Conservation (phyloP, 2,888 invertebrate genomes). For the Vannuccia rotundouncinata region DNA sequence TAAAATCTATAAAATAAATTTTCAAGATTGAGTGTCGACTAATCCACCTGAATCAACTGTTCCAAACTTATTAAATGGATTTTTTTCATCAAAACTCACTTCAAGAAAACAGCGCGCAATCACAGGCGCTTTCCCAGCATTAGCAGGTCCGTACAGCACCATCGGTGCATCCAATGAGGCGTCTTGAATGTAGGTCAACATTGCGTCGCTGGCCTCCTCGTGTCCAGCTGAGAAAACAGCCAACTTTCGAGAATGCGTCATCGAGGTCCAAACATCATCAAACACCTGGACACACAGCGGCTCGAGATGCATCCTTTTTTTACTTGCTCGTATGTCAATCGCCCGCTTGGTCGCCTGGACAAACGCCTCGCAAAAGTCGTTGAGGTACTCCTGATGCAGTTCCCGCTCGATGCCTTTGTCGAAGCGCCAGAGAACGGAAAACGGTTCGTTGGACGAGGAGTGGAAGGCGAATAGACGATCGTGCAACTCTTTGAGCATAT, state of each 20-base stretch:
- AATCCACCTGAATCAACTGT: too few relatives aligned
- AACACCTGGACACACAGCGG: background rate
- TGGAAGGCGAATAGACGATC: slow-evolving; percentile 36
- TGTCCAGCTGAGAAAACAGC: slow-evolving; percentile 32
- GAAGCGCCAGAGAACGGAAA: slow-evolving; percentile 49
- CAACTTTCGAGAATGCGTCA: slow-evolving; percentile 20
- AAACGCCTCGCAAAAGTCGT: slow-evolving; percentile 44
- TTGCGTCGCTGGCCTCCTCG: slow-evolving; percentile 28
- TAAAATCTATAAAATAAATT: too few relatives aligned
- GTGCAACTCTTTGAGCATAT: slow-evolving; percentile 44
- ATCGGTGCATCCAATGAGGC: slow-evolving; percentile 32
- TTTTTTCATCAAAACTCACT: too few relatives aligned
- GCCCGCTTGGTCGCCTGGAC: slow-evolving; percentile 3
- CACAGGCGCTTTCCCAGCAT: slow-evolving; percentile 39
- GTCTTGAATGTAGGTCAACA: slow-evolving; percentile 34
- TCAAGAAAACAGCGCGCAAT: slow-evolving; percentile 36
- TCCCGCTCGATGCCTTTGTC: slow-evolving; percentile 49
- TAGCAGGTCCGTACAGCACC: slow-evolving; percentile 35
- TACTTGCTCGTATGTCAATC: slow-evolving; percentile 7
- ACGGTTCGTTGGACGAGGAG: slow-evolving; percentile 14
- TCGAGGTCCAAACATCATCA: slow-evolving; percentile 33
- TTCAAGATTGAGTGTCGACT: too few relatives aligned
- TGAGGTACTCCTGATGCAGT: slow-evolving; percentile 49
- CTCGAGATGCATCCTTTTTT: slow-evolving; percentile 27
- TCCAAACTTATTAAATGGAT: too few relatives aligned